These are phyloP conservation scores for Dendrolimus houi DNA, from an alignment of 2,888 invertebrate species.

Conservation along the genomic window DNA sequence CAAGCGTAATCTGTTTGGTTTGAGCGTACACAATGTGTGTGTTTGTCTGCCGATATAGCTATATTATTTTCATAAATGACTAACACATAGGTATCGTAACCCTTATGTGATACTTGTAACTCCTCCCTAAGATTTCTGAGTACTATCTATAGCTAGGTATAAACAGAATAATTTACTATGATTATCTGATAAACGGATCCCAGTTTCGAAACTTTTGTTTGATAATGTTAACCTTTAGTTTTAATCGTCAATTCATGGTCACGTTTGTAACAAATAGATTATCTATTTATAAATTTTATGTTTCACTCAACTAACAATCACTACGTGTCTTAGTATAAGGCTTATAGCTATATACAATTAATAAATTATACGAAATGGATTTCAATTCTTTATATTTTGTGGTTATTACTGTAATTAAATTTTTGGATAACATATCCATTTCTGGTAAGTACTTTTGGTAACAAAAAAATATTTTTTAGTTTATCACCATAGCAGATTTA, in stretches of 20 bases:
- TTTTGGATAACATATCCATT: not conserved
- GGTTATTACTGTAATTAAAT: not conserved
- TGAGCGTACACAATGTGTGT: too few relatives aligned
- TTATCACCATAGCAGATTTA: too few relatives aligned
- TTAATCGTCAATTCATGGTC: conserved; percentile 13
- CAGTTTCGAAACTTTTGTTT: conserved; percentile 17
- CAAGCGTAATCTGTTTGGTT: too few relatives aligned
- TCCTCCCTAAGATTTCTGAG: not conserved
- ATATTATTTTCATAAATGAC: too few relatives aligned
- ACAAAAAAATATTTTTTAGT: not conserved
- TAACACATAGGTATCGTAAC: too few relatives aligned
- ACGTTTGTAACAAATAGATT: not conserved
- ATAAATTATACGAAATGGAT: not conserved
- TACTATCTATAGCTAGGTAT: not conserved
- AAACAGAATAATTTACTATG: conserved; percentile 1
- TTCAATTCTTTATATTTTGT: not conserved
- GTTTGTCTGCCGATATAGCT: too few relatives aligned
- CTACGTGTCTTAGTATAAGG: not conserved
- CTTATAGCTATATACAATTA: not conserved
- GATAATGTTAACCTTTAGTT: conserved; percentile 13
- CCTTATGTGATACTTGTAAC: too few relatives aligned
- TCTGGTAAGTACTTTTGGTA: not conserved
- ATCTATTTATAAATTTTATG: not conserved
- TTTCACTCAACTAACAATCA: not conserved
- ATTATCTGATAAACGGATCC: conserved; percentile 15